These are phyloP conservation scores for Clytia hemisphaerica DNA, from an alignment of 30 jellyfish, hydroid and myxozoan genomes.

Conservation along the genomic window DNA sequence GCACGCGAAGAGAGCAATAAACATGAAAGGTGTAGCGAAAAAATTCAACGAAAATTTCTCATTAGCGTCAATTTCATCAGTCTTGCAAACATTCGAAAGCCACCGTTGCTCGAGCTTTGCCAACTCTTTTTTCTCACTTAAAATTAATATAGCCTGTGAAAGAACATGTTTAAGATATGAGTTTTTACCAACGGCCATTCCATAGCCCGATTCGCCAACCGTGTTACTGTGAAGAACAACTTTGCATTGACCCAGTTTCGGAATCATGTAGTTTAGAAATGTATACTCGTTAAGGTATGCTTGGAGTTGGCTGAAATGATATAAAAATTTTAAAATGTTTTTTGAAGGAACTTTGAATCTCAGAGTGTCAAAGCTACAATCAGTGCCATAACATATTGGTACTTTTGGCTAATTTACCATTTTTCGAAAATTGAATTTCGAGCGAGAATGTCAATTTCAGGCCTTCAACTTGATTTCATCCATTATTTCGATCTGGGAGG, in stretches of 20 bases:
- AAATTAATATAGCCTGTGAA: conserved; percentile 54
- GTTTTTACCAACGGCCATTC: conserved; percentile 63
- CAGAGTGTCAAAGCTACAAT: neutral
- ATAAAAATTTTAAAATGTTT: neutral
- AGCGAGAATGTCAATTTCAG: too few relatives aligned
- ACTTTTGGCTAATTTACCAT: neutral
- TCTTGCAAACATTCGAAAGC: conserved; percentile 49
- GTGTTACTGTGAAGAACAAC: conserved; percentile 52
- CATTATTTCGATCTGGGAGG: too few relatives aligned
- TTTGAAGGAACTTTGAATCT: neutral
- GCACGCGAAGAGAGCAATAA: too few relatives aligned
- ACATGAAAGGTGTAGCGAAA: conserved; percentile 40
- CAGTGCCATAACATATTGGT: neutral
- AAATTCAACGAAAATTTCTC: conserved; percentile 9
- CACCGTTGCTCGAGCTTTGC: conserved; percentile 50
- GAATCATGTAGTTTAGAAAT: conserved; percentile 49
- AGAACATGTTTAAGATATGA: conserved; percentile 52
- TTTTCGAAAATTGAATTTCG: too few relatives aligned
- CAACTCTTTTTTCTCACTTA: conserved; percentile 49
- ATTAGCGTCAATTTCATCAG: neutral
- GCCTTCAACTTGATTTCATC: too few relatives aligned
- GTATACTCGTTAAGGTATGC: conserved; percentile 93
- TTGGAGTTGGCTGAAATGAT: conserved; percentile 58
- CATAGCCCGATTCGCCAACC: conserved; percentile 69
- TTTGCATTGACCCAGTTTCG: conserved; percentile 52